phyloP scores from a whole-genome alignment of 2,797 vertebrate species.

The Clamator glandarius region DNA sequence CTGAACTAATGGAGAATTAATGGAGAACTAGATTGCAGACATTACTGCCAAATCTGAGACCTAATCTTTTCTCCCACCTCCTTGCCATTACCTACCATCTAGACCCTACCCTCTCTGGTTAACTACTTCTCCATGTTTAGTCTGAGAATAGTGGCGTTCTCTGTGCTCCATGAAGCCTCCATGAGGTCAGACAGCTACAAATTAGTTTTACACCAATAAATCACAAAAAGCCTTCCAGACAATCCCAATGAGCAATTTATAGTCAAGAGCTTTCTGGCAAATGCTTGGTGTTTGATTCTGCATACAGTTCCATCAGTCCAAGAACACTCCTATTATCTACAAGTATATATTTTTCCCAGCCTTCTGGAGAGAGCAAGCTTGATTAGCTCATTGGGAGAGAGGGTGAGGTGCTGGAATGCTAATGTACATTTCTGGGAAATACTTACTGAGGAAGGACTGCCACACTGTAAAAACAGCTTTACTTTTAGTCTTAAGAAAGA shows the following conservation, averaged over 20 bases:
- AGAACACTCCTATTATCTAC: not conserved
- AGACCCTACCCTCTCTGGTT: not conserved
- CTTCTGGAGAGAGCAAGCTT: not conserved
- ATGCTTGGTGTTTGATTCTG: not conserved
- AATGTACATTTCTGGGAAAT: not conserved
- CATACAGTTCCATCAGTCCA: not conserved
- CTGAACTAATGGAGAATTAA: not conserved
- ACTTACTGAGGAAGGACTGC: not conserved
- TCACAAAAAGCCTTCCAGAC: not conserved
- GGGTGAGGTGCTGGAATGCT: not conserved
- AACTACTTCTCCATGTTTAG: not conserved
- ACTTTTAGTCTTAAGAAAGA: not conserved
- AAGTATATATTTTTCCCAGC: not conserved
- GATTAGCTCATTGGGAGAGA: not conserved
- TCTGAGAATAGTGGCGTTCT: not conserved
- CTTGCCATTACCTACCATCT: not conserved
- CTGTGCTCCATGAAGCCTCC: not conserved
- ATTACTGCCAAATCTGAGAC: not conserved
- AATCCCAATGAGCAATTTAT: not conserved
- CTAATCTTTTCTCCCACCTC: not conserved
- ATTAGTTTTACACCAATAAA: not conserved
- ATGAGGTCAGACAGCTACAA: not conserved
- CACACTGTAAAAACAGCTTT: not conserved
- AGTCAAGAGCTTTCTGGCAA: not conserved
- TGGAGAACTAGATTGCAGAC: not conserved